phyloP scores from a whole-genome alignment of 2,113 vertebrate genomes.

The Pteropus alecto region DNA sequence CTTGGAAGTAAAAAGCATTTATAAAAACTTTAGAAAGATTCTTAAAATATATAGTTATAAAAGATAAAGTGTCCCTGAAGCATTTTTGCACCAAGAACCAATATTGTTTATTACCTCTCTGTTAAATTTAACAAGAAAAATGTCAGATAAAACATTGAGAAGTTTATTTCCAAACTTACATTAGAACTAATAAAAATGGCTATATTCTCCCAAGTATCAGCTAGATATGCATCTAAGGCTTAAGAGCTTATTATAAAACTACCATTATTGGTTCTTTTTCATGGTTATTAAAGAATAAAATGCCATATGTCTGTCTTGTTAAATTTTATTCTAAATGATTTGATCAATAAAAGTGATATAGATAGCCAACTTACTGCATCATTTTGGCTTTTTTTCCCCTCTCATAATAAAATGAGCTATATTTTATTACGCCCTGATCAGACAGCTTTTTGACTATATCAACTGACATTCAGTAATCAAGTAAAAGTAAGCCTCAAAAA shows the following conservation, averaged over 20 bases:
- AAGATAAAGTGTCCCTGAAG: constrained; percentile 39
- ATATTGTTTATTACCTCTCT: constrained; percentile 36
- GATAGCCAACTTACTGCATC: not conserved
- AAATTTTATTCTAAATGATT: constrained; percentile 28
- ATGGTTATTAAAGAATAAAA: not conserved
- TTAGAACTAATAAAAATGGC: not conserved
- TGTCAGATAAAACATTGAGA: not conserved
- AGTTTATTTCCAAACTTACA: not conserved
- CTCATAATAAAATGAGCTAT: not conserved
- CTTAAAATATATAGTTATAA: constrained; percentile 51
- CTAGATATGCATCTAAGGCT: not conserved
- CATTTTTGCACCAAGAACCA: not conserved
- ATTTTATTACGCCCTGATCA: not conserved
- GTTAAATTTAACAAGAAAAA: constrained; percentile 48
- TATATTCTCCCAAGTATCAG: not conserved
- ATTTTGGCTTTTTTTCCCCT: not conserved
- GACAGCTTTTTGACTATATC: not conserved
- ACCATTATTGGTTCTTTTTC: not conserved
- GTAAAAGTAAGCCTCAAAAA: not conserved
- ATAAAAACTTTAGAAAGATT: constrained; percentile 31
- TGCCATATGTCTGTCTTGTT: not conserved
- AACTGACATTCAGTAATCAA: not conserved
- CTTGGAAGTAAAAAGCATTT: constrained; percentile 39
- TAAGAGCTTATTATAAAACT: not conserved
- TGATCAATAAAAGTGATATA: not conserved